phyloP scores from a whole-genome alignment of 2,797 vertebrate genomes.

The Glossophaga mutica region DNA sequence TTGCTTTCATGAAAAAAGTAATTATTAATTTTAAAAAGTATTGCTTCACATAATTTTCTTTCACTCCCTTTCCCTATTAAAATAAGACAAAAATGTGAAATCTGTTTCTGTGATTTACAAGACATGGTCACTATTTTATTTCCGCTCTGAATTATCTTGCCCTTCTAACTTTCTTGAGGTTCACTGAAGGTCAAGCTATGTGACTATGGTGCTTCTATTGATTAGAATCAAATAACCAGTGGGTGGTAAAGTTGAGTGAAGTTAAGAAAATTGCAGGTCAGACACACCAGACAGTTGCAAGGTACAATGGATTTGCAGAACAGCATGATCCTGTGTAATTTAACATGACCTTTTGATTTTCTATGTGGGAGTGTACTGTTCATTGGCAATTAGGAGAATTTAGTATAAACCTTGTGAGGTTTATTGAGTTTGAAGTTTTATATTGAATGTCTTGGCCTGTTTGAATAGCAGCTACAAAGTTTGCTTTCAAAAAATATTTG shows the following conservation, averaged over 20 bases:
- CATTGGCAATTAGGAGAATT: slow-evolving; percentile 37
- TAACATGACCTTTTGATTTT: slow-evolving; percentile 60
- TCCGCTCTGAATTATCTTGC: slow-evolving; percentile 1
- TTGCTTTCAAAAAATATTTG: slow-evolving; percentile 16
- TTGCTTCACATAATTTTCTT: not conserved
- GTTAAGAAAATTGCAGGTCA: slow-evolving; percentile 68
- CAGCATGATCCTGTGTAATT: slow-evolving; percentile 59
- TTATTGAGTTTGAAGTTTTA: slow-evolving; percentile 44
- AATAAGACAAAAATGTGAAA: not conserved
- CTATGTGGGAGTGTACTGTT: not conserved
- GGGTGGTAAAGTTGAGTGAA: slow-evolving; percentile 72
- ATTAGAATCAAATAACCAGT: slow-evolving; percentile 61
- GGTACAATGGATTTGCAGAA: slow-evolving; percentile 50
- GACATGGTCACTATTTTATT: slow-evolving; percentile 18
- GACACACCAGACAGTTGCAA: slow-evolving; percentile 33
- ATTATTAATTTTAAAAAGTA: not conserved
- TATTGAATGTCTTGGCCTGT: slow-evolving; percentile 42
- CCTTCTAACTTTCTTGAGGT: slow-evolving; percentile 39
- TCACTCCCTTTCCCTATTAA: slow-evolving; percentile 1
- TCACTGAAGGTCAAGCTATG: slow-evolving; percentile 61
- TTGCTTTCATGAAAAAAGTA: not conserved
- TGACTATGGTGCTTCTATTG: slow-evolving; percentile 62
- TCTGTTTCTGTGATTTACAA: slow-evolving; percentile 1
- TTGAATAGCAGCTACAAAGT: not conserved
- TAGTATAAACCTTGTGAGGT: slow-evolving; percentile 2